Evolutionary conservation across 1,140 invertebrate genomes (phyloP).

Genomic region (Euura lappo): DNA sequence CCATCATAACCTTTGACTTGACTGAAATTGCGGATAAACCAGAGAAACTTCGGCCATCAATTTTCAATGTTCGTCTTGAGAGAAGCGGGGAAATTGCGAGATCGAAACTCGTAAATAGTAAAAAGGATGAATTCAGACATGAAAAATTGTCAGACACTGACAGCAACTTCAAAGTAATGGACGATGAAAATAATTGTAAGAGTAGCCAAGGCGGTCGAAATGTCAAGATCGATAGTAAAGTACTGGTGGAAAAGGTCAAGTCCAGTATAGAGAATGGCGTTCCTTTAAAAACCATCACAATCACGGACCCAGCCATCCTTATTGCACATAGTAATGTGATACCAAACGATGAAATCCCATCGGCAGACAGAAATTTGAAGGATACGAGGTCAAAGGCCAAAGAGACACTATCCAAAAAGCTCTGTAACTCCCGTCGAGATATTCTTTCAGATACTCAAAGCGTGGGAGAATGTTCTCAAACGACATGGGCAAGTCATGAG

Average conservation of each 20-base stretch:
- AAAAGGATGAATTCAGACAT: too few species aligned
- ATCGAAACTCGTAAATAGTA: neutral
- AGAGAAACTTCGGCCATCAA: neutral
- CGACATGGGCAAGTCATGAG: too few species aligned
- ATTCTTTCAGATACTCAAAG: too few species aligned
- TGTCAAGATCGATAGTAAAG: conserved; percentile 12
- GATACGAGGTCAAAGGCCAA: too few species aligned
- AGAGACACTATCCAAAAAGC: too few species aligned
- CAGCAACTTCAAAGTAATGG: neutral
- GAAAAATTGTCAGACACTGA: neutral
- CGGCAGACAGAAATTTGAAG: too few species aligned
- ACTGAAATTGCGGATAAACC: neutral
- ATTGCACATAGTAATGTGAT: neutral
- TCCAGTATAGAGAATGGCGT: conserved; percentile 22
- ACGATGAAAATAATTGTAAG: neutral
- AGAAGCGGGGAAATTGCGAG: neutral
- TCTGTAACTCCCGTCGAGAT: too few species aligned
- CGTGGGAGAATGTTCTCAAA: too few species aligned
- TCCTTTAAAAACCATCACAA: conserved; percentile 21
- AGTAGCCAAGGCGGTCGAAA: neutral
- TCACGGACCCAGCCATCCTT: conserved; percentile 12
- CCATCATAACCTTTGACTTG: neutral
- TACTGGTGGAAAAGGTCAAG: conserved; percentile 15
- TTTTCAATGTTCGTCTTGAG: neutral
- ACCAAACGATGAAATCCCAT: too few species aligned